Base-by-base conservation (phyloP, 2,888 invertebrate genomes). In the Tachystola acroxantha region DNA sequence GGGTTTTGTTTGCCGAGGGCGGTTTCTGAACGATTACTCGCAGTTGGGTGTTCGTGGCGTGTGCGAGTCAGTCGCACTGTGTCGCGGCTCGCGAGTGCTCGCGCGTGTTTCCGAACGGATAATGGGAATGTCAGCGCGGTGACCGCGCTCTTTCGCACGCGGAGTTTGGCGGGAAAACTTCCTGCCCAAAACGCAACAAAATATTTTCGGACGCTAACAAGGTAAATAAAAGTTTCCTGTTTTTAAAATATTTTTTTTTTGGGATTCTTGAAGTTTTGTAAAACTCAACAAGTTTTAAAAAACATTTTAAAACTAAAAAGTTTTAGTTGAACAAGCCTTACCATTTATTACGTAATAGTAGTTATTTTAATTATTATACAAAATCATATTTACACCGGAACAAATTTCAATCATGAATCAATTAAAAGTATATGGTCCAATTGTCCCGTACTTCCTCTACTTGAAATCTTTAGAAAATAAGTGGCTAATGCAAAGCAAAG, bases 161-260 rank as follows among this genome's bases (percentile, higher is more conserved):
- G 69, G 62, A 63, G 69, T 75, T 70, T 59, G 81, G 85, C 80
- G 84, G 86, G 85, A 82, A 77, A 79, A 71, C 53, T 76, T 78
- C 86, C 86, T 84, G 88, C 85, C 82, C 67, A 68, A 64, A 68
- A 72, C 49, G 61, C 66, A 63, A 55, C 88, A 88, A 82, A 71
- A 88, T 88, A 87, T 88, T 88, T 81, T 88, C 88, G 69, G 88
- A 88, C 86, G 87, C 87, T 68, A 88, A 88, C 69, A 88, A 88
- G 87, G 88, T 88, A 80, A 69, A 51, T 51, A 37, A 40, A n/a
- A n/a, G n/a, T n/a, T n/a, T n/a, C 30, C 34, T 37, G n/a, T 45
- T 36, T 11, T n/a, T 25, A 9, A 5, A 10, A 4, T 2, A 5
- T 7, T n/a, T n/a, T n/a, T n/a, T n/a, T n/a, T n/a, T n/a, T n/a